These are phyloP conservation scores for Xylota sylvarum DNA, from an alignment of 2,888 invertebrate genomes.

Conservation along the genomic window DNA sequence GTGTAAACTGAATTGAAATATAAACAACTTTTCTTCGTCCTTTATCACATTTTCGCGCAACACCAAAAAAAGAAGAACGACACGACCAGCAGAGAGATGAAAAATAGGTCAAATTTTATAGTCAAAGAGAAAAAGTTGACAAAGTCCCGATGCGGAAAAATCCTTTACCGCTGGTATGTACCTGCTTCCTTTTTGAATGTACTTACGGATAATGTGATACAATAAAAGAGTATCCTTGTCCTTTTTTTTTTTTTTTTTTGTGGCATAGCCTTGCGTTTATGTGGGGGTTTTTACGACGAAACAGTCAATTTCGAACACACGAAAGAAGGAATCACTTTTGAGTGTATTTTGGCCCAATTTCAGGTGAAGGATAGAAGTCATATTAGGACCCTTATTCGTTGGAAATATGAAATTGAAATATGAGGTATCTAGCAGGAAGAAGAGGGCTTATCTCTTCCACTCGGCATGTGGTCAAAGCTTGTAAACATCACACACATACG, in stretches of 20 bases:
- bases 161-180: background rate
- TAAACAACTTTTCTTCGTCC: constrained; percentile 11
- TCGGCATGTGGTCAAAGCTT: constrained; percentile 1
- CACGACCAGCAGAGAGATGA: background rate
- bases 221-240: background rate
- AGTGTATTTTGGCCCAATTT: background rate
- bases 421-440: constrained; percentile 5
- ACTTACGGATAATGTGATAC: background rate
- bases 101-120: constrained; percentile 24
- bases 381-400: constrained; percentile 25
- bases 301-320: background rate
- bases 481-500: background rate
- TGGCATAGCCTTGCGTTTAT: no score
- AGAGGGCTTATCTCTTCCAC: constrained; percentile 5
- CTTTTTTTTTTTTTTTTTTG: no score
- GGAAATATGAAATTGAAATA: constrained; percentile 49
- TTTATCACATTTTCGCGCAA: constrained; percentile 16
- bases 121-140: constrained; percentile 12
- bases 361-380: constrained; percentile 42
- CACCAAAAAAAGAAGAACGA: background rate
- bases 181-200: background rate
- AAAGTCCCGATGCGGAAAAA: background rate
- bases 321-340: background rate
- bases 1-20: constrained; percentile 5
- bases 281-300: background rate